Base-by-base conservation (phyloP, 2,113 vertebrate species). In the Arothron firmamentum region DNA sequence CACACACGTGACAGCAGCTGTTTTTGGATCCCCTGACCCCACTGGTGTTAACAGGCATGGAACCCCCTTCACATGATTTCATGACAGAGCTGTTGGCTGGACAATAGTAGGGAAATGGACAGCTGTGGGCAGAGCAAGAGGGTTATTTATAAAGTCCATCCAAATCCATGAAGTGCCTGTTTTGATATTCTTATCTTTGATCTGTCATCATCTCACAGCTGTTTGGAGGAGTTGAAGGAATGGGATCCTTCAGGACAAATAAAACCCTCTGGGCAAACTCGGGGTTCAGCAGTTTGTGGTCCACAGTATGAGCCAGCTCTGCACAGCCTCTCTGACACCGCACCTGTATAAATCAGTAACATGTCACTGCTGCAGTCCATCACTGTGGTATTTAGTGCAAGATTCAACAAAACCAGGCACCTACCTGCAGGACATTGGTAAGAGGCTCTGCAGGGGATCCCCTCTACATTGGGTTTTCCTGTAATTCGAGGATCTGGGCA, bases 21-120 rank as follows among this genome's bases (percentile, higher is more conserved):
- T 88, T 90, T 63, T 75, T 77, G 13, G 92, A 94, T 64, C 86
- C 91, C 62, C 96, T 88, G 1, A 89, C 88, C 8, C 90, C 88
- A 0, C 87, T 92, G 41, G 60, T 79, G 56, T 90, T 92, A 60
- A 94, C 78, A 46, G 95, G 93, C 86, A 90, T 89, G 2, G 78
- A 92, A 8, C 94, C 95, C 12, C 91, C 93, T 6, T 85, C 74
- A 16, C 95, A 98, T 0, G 85, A 78, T 52, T 62, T 84, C 0
- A 92, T 87, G 0, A 54, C 60, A 43, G 88, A 85, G 58, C 92
- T 95, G 74, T 93, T 94, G 2, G 52, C 72, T 17, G 93, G 93
- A 71, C 96, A 98, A 78, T 92, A 94, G 81, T 90, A 88, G 2
- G 95, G 96, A 72, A 94, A 96, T 17, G 62, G 62, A 69, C 95